phyloP scores from a whole-genome alignment of 1,140 invertebrate genomes.

The Antheraea pernyi region DNA sequence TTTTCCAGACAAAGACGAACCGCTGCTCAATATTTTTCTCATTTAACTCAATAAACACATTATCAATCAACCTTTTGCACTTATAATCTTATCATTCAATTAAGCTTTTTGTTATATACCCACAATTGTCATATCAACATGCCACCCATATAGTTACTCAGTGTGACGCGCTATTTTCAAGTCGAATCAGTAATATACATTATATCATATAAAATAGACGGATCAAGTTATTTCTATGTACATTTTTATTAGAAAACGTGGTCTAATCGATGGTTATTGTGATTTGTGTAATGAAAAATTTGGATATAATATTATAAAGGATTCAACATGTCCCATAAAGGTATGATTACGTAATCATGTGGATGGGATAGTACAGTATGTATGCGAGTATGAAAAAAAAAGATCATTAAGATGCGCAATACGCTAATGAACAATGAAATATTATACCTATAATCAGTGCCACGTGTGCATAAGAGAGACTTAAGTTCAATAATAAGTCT shows the following conservation, averaged over 20 bases:
- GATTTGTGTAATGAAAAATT: not conserved
- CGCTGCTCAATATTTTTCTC: slow-evolving; percentile 21
- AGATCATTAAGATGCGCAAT: not conserved
- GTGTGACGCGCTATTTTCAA: not conserved
- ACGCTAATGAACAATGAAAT: not conserved
- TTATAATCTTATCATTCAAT: slow-evolving; percentile 49
- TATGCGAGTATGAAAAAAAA: no score
- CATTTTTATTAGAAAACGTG: no score
- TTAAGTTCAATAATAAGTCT: no score
- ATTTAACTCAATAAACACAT: slow-evolving; percentile 27
- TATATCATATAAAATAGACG: not conserved
- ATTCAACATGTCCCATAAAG: not conserved
- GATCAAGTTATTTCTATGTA: not conserved
- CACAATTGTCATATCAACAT: slow-evolving; percentile 23
- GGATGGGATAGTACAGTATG: no score
- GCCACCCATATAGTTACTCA: slow-evolving; percentile 21
- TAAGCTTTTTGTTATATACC: slow-evolving; percentile 36
- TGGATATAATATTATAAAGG: not conserved
- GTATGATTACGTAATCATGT: not conserved
- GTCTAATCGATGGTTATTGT: not conserved
- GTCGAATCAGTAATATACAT: not conserved
- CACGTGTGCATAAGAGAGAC: no score
- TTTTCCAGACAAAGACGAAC: not conserved
- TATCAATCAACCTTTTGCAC: slow-evolving; percentile 48
- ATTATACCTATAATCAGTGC: no score